Evolutionary conservation across 2,888 invertebrate genomes (phyloP).

Genomic region (Agrilus biguttatus): DNA sequence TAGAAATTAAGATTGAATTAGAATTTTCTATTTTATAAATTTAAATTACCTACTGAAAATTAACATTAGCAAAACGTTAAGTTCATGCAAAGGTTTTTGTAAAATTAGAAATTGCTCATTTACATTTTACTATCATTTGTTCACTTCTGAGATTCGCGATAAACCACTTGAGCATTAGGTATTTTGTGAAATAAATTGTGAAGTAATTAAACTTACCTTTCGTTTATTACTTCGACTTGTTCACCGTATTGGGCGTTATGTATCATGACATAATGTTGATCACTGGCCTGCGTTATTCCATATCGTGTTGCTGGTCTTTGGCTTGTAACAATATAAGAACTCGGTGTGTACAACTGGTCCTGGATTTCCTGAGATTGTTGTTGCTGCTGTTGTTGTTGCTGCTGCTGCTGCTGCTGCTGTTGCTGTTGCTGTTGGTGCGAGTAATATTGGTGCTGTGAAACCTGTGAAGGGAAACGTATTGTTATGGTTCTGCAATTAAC

Average conservation of each 20-base stretch:
- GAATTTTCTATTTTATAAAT: too few species aligned
- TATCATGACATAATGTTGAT: conserved; percentile 21
- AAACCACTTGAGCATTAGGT: too few species aligned
- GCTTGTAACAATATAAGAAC: conserved; percentile 17
- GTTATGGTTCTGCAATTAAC: conserved; percentile 15
- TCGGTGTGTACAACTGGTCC: conserved; percentile 25
- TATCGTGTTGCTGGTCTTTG: conserved; percentile 16
- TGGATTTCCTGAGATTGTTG: conserved; percentile 42
- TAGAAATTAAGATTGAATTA: too few species aligned
- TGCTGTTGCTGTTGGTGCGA: conserved; percentile 25
- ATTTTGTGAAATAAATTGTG: background rate
- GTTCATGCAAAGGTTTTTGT: too few species aligned
- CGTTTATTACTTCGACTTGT: conserved; percentile 10
- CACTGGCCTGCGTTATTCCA: conserved; percentile 13
- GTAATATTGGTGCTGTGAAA: conserved; percentile 35
- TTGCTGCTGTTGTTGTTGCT: conserved; percentile 28
- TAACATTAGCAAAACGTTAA: too few species aligned
- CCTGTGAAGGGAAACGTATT: conserved; percentile 19
- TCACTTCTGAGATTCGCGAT: too few species aligned
- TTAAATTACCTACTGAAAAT: too few species aligned
- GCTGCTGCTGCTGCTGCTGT: conserved; percentile 27
- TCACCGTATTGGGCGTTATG: conserved; percentile 5
- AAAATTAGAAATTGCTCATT: too few species aligned
- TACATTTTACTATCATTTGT: too few species aligned
- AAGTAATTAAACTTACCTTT: conserved; percentile 7